A percentile compares a stretch with the other conserved stretches of the same genome.
phyloP scores from a whole-genome alignment of 2,888 invertebrate species.

The Dynastes tityus region DNA sequence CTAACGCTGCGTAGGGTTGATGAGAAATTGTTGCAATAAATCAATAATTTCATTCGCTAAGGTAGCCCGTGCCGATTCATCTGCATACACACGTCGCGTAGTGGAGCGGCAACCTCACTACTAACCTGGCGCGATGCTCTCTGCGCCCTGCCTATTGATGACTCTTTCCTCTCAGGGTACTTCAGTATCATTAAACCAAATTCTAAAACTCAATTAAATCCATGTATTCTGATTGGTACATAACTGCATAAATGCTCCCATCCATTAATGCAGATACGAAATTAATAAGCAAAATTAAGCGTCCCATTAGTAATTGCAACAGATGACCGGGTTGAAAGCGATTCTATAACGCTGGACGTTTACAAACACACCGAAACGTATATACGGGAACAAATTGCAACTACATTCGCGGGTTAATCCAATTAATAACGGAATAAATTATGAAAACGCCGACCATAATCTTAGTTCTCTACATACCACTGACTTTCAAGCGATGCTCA shows the following conservation, averaged over 20 bases:
- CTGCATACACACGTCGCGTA: no score
- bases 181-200: no score
- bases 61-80: no score
- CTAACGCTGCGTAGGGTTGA: no score
- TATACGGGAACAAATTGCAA: neutral
- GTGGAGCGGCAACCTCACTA: no score
- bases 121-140: no score
- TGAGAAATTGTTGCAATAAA: no score
- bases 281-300: neutral
- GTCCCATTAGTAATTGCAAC: neutral
- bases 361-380: neutral
- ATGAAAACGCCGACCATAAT: neutral
- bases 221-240: neutral
- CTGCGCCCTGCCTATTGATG: no score
- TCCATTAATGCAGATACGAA: neutral
- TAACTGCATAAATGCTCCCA: neutral
- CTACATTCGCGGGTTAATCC: neutral
- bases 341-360: neutral
- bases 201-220: neutral
- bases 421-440: constrained; percentile 15
- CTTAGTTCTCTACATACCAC: neutral
- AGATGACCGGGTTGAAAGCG: neutral
- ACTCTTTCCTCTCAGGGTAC: no score
- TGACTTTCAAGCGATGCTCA: neutral
- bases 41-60: no score